Base-by-base conservation (phyloP, 2,797 vertebrate species). In the Emys orbicularis region DNA sequence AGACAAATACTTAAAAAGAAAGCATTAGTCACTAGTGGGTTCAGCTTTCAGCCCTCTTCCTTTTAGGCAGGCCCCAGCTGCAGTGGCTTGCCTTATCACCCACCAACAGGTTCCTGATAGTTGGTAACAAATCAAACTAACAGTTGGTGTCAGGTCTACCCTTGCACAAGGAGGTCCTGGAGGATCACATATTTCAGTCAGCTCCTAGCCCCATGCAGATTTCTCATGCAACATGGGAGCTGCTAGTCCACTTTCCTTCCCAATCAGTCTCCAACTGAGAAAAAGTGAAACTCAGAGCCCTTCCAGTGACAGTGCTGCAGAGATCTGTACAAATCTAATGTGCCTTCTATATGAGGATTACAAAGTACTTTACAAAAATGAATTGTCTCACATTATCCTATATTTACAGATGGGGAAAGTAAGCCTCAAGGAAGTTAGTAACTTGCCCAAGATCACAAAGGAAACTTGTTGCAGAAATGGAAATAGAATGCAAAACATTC, bases 361-460 rank as follows among this genome's bases (percentile, higher is more conserved):
- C 8, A 82, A 92, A 81, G 25, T 92, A 56, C 86, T 86, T 95
- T 84, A 19, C 85, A 80, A 92, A 94, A 79, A 90, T 90, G 76
- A 90, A 94, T 94, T 56, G 94, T 89, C 90, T 96, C 81, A 79
- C 79, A 90, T 88, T 92, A 81, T 86, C 0, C 89, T 90, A 9
- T 34, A 16, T 52, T 50, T 49, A 87, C 85, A 87, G 90, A 88
- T 90, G n/a, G 65, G 34, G 18, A 96, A 31, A 90, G 74, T 76
- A 37, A 89, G 19, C 31, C 68, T 94, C 25, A 76, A 68, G 47
- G 5, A 19, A 87, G 37, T 52, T 93, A 90, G 54, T 53, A 27
- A 37, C 44, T 27, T 74, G 44, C 29, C 81, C 68, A 49, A 54
- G 72, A 83, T 74, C 0, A 0, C 65, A 47, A 1, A 87, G 77